Evolutionary conservation across 2,113 vertebrate genomes (phyloP).

Genomic region (Oreochromis niloticus): DNA sequence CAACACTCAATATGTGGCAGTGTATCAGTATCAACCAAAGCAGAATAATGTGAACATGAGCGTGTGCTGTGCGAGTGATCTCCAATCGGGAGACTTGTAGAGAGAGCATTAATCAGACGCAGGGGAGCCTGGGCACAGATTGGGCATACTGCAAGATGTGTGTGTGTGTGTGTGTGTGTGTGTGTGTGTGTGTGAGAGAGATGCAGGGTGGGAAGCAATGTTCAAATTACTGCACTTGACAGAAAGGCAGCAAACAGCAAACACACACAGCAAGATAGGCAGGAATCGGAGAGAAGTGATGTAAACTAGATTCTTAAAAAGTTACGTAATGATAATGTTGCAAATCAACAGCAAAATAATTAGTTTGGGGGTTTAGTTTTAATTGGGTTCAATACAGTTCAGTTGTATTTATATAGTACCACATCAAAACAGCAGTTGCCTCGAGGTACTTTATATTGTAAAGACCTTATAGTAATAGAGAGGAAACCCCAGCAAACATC

Average conservation of each 20-base stretch:
- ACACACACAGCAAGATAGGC: background rate
- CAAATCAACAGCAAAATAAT: background rate
- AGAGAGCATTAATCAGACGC: constrained; percentile 61
- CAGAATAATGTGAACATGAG: background rate
- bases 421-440: background rate
- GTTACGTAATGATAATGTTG: background rate
- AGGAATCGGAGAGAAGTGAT: background rate
- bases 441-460: background rate
- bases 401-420: background rate
- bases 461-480: background rate
- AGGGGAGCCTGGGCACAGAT: constrained; percentile 14
- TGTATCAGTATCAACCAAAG: background rate
- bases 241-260: background rate
- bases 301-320: background rate
- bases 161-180: background rate
- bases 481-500: background rate
- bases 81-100: constrained; percentile 43
- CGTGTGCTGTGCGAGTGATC: constrained; percentile 24
- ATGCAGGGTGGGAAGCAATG: background rate
- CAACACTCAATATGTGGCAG: constrained; percentile 15
- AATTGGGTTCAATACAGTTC: background rate
- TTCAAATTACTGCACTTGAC: constrained; percentile 2
- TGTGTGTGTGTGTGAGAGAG: background rate
- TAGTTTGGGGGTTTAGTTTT: background rate
- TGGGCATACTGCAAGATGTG: background rate